A percentile compares a stretch with the other conserved stretches of the same genome.
Conservation (phyloP, 2,797 vertebrate genomes). For the Agapornis canus region DNA sequence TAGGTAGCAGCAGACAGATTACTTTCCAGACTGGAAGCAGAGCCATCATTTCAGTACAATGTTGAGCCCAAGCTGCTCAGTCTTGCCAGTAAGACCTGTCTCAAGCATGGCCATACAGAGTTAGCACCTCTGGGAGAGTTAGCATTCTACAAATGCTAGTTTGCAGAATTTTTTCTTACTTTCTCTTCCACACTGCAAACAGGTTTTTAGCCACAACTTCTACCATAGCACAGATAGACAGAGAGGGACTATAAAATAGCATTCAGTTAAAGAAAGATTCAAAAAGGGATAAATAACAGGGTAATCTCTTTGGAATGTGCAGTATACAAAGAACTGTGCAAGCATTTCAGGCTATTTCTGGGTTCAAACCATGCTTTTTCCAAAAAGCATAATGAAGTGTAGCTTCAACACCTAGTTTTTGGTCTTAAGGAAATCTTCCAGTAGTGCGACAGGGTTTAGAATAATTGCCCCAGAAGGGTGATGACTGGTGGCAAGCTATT, state of each 20-base stretch:
- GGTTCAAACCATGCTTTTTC: background rate
- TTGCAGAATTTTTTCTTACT: background rate
- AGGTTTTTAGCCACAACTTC: background rate
- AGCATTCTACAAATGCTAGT: background rate
- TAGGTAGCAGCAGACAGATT: background rate
- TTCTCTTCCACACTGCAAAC: background rate
- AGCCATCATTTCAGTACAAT: background rate
- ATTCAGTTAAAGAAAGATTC: background rate
- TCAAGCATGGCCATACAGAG: fast-evolving
- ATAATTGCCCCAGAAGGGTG: background rate
- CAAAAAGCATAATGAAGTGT: background rate
- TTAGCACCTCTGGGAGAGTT: background rate
- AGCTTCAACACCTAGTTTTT: background rate
- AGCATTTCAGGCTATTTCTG: background rate
- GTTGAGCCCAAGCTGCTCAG: background rate
- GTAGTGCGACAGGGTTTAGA: background rate
- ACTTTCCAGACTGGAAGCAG: background rate
- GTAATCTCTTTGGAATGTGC: background rate
- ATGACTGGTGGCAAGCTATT: background rate
- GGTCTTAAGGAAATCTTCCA: background rate
- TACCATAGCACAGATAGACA: background rate
- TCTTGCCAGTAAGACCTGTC: background rate
- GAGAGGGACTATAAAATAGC: background rate
- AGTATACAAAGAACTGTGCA: background rate
- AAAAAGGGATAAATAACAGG: background rate